Evolutionary conservation across 2,888 invertebrate species (phyloP).

Genomic region (Cacoxenus indagator): DNA sequence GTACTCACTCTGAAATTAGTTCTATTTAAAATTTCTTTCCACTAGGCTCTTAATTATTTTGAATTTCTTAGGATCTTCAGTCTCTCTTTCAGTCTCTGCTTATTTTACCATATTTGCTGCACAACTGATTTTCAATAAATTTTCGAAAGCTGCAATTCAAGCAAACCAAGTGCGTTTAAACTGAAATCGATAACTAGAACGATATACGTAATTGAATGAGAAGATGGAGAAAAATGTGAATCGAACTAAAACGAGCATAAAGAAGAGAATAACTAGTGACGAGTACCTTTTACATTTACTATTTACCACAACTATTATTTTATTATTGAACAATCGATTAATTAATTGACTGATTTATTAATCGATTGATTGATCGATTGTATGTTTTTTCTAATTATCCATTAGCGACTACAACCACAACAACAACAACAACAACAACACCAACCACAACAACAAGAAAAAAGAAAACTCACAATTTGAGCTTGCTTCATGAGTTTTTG

Average conservation of each 20-base stretch:
- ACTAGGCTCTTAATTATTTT: too few relatives aligned
- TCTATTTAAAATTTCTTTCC: too few relatives aligned
- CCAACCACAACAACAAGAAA: background rate
- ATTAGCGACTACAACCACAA: slow-evolving; percentile 6
- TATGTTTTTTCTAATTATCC: background rate
- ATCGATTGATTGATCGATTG: background rate
- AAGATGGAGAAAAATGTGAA: slow-evolving; percentile 58
- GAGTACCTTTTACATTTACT: slow-evolving; percentile 26
- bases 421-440: background rate
- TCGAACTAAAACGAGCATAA: slow-evolving; percentile 31
- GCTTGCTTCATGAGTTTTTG: slow-evolving; percentile 20
- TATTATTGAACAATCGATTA: background rate
- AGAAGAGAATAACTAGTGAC: slow-evolving; percentile 25
- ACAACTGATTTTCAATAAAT: slow-evolving; percentile 50
- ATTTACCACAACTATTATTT: background rate
- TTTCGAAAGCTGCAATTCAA: background rate
- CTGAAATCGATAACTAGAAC: slow-evolving; percentile 52
- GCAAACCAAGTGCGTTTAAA: slow-evolving; percentile 50
- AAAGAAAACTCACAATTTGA: slow-evolving; percentile 7
- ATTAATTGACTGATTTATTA: slow-evolving; percentile 1
- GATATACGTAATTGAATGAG: slow-evolving; percentile 50
- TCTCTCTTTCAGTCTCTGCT: background rate
- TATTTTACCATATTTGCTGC: slow-evolving; percentile 25
- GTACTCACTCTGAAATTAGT: too few relatives aligned
- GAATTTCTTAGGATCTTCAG: background rate